These are phyloP conservation scores for Amblyteles armatorius DNA, from an alignment of 2,888 invertebrate genomes.

Conservation along the genomic window DNA sequence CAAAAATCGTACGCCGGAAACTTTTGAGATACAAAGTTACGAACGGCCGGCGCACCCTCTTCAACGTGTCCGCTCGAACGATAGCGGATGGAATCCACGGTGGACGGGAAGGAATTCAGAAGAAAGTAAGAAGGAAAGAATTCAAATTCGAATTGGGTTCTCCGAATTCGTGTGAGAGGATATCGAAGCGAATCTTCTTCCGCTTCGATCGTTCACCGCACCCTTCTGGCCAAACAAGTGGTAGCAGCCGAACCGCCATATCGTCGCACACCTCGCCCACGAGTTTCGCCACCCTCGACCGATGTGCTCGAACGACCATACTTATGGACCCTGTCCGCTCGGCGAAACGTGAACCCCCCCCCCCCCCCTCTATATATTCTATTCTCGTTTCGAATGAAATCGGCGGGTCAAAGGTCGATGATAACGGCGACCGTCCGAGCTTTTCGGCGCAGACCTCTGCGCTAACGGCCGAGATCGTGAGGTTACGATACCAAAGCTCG, in stretches of 20 bases:
- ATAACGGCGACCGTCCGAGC: neutral
- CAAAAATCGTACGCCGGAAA: neutral
- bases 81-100: neutral
- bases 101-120: neutral
- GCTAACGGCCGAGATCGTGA: no score
- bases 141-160: neutral
- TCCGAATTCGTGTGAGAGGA: neutral
- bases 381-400: constrained; percentile 1
- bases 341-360: neutral
- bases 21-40: neutral
- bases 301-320: constrained; percentile 14
- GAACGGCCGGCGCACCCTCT: neutral
- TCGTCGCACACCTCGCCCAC: neutral
- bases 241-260: neutral
- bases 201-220: constrained; percentile 30
- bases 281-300: neutral
- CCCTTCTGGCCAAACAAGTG: constrained; percentile 26
- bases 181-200: constrained; percentile 6
- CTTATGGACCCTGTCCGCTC: constrained; percentile 14
- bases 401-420: constrained; percentile 6
- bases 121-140: neutral
- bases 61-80: neutral
- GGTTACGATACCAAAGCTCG: no score
- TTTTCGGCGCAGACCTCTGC: neutral
- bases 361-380: neutral